Conservation (phyloP, 2,113 vertebrate species). For the Alligator sinensis region DNA sequence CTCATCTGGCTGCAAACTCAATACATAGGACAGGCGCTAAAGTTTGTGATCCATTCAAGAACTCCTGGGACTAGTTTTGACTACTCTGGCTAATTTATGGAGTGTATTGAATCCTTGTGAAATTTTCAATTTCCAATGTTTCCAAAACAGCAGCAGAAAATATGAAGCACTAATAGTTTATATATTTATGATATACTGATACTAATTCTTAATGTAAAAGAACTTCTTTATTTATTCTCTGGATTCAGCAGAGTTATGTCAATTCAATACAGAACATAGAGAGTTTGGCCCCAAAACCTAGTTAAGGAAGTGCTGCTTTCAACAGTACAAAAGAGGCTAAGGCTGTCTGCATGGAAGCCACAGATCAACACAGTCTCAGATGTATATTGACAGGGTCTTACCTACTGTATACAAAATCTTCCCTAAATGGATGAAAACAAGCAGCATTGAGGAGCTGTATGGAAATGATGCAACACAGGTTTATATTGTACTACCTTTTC, state of each 20-base stretch:
- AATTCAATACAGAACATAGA: neutral
- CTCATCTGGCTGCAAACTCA: fast-evolving
- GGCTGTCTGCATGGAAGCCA: neutral
- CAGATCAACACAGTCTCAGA: neutral
- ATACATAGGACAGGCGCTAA: neutral
- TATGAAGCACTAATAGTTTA: neutral
- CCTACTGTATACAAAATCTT: neutral
- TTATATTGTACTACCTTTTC: neutral
- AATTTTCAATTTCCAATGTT: neutral
- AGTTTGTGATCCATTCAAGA: neutral
- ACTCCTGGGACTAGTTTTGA: neutral
- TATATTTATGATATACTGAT: neutral
- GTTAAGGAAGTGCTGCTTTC: neutral
- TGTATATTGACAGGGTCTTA: neutral
- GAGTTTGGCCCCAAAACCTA: neutral
- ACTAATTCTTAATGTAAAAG: neutral
- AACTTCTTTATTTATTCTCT: neutral
- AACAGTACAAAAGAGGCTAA: neutral
- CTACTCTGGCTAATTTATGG: fast-evolving
- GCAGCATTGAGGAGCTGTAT: neutral
- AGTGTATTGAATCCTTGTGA: neutral
- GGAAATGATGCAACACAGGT: neutral
- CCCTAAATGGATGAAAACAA: neutral
- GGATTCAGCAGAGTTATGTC: neutral
- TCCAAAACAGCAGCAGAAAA: neutral